Evolutionary conservation across 1,140 invertebrate species (phyloP).

Genomic region (Ylistrum balloti): DNA sequence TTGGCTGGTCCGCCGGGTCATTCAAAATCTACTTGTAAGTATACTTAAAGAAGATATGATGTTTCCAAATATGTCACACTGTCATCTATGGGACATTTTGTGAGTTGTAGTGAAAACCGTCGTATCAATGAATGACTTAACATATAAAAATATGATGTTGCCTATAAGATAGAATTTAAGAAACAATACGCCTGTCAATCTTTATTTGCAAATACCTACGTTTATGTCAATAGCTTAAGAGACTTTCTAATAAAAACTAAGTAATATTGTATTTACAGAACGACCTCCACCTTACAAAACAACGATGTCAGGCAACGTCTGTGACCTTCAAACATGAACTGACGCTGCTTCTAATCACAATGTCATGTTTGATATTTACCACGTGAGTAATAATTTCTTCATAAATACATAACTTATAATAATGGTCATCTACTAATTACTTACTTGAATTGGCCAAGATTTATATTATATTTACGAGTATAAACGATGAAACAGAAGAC

Average conservation of each 20-base stretch:
- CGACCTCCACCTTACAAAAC: constrained; percentile 94
- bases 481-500: too few relatives aligned
- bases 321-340: constrained; percentile 95
- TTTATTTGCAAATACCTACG: neutral
- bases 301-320: constrained; percentile 93
- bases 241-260: too few relatives aligned
- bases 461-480: too few relatives aligned
- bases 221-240: too few relatives aligned
- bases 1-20: neutral
- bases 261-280: constrained; percentile 37
- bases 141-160: too few relatives aligned
- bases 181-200: neutral
- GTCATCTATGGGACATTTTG: neutral
- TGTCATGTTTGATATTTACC: constrained; percentile 97
- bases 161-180: too few relatives aligned
- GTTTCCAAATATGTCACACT: neutral
- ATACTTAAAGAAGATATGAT: too few relatives aligned
- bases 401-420: neutral
- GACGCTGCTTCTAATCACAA: constrained; percentile 95
- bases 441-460: neutral
- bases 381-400: constrained; percentile 86
- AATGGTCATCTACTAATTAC: neutral
- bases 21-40: neutral
- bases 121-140: too few relatives aligned
- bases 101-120: too few relatives aligned